A percentile compares a stretch with the other conserved stretches of the same genome.
These are phyloP conservation scores for Platypus cylindrus DNA, from an alignment of 2,888 invertebrate genomes.

Conservation along the genomic window DNA sequence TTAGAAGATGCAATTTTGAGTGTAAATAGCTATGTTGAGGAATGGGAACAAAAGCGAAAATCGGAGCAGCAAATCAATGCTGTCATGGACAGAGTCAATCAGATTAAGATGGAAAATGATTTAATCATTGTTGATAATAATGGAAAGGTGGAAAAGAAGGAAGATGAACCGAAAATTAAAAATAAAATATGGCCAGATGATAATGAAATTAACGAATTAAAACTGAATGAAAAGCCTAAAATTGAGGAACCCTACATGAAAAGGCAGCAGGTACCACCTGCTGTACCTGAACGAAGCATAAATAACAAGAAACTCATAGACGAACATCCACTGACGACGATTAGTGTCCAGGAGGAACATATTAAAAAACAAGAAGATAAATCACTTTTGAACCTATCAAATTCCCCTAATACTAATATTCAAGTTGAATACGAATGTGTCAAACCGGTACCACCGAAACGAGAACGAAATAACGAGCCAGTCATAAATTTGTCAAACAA, in stretches of 20 bases:
- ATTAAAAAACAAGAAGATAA: neutral
- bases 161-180: conserved; percentile 16
- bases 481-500: conserved; percentile 6
- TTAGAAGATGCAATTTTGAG: conserved; percentile 63
- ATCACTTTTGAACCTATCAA: conserved; percentile 2
- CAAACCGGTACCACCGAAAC: conserved; percentile 11
- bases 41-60: conserved; percentile 10
- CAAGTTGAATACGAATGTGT: conserved; percentile 10
- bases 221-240: conserved; percentile 5
- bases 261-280: conserved; percentile 11
- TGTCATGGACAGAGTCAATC: conserved; percentile 31
- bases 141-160: no score
- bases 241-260: conserved; percentile 7
- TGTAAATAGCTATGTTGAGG: conserved; percentile 29
- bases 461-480: conserved; percentile 12
- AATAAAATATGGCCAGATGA: conserved; percentile 29
- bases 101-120: conserved; percentile 27
- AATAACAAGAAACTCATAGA: neutral
- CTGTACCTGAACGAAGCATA: conserved; percentile 9
- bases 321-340: neutral
- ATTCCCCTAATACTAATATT: conserved; percentile 4
- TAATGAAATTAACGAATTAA: conserved; percentile 8
- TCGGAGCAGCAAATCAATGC: conserved; percentile 28
- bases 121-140: conserved; percentile 14
- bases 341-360: neutral